Percentiles rank a stretch among this genome's conserved stretches.
Conservation (phyloP, 2,797 vertebrate genomes). For the Cetoscarus ocellatus region DNA sequence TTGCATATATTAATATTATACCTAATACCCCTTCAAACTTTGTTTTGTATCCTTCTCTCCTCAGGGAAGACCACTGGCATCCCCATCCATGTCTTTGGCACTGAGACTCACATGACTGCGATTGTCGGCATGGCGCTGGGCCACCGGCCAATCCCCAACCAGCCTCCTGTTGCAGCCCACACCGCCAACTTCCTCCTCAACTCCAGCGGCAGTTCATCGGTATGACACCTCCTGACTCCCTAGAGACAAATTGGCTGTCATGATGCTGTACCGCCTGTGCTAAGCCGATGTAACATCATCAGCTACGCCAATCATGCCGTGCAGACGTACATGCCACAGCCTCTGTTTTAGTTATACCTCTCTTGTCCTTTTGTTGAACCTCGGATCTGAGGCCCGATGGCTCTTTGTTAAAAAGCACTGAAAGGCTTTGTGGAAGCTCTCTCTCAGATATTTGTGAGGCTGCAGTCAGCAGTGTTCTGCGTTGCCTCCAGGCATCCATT, state of each 20-base stretch:
- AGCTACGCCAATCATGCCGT: neutral
- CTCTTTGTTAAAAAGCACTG: constrained; percentile 54
- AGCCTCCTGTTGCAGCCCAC: constrained; percentile 93
- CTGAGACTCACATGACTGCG: constrained; percentile 98
- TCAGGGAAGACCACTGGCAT: constrained; percentile 97
- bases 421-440: constrained; percentile 40
- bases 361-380: constrained; percentile 47
- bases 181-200: constrained; percentile 98
- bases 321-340: constrained; percentile 15
- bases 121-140: constrained; percentile 99
- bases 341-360: constrained; percentile 25
- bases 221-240: constrained; percentile 64
- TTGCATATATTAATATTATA: neutral
- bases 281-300: constrained; percentile 4
- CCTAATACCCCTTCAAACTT: neutral
- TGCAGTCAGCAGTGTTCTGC: constrained; percentile 24
- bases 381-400: constrained; percentile 38
- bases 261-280: neutral
- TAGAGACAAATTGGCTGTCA: neutral
- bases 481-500: constrained; percentile 68
- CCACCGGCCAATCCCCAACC: constrained; percentile 93
- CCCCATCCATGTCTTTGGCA: constrained; percentile 98
- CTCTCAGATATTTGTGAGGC: constrained; percentile 25
- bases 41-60: constrained; percentile 4
- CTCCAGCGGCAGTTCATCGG: constrained; percentile 91